phyloP scores from a whole-genome alignment of 37 sponge, comb jelly and placozoan genomes.

The Dysidea cf. avara region DNA sequence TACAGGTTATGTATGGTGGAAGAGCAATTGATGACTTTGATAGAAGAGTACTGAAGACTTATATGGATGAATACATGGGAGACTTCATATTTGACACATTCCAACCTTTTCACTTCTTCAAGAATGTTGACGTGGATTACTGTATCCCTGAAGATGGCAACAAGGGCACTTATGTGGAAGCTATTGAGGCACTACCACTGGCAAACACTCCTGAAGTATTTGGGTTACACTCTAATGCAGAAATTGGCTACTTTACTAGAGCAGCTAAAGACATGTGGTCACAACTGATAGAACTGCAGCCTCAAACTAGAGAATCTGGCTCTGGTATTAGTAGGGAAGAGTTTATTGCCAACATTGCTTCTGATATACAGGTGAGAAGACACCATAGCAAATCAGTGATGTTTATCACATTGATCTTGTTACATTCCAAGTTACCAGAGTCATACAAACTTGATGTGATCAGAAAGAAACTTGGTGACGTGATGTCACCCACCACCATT shows the following conservation, averaged over 20 bases:
- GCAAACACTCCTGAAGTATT: slow-evolving; percentile 98
- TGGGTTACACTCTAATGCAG: slow-evolving; percentile 98
- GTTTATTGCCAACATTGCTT: slow-evolving; percentile 90
- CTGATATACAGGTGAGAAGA: slow-evolving; percentile 83
- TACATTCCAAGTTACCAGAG: slow-evolving; percentile 85
- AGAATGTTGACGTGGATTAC: slow-evolving; percentile 85
- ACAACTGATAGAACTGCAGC: slow-evolving; percentile 97
- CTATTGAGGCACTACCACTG: slow-evolving; percentile 88
- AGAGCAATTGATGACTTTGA: slow-evolving; percentile 99
- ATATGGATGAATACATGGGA: slow-evolving; percentile 99
- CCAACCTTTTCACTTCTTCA: slow-evolving; percentile 99
- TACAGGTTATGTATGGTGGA: slow-evolving; percentile 98
- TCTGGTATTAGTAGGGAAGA: slow-evolving; percentile 93
- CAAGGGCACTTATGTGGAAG: slow-evolving; percentile 84
- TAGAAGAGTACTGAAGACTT: slow-evolving; percentile 91
- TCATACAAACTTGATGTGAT: slow-evolving; percentile 86
- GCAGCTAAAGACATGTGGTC: slow-evolving; percentile 95
- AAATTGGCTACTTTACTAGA: slow-evolving; percentile 95
- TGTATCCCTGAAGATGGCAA: slow-evolving; percentile 81
- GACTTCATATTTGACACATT: slow-evolving; percentile 99
- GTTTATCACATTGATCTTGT: neutral
- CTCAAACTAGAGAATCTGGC: slow-evolving; percentile 86
- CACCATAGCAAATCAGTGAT: neutral
- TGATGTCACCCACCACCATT: slow-evolving; percentile 88
- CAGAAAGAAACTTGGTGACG: slow-evolving; percentile 82